Base-by-base conservation (phyloP, 2,113 vertebrate species). In the Anser cygnoides region DNA sequence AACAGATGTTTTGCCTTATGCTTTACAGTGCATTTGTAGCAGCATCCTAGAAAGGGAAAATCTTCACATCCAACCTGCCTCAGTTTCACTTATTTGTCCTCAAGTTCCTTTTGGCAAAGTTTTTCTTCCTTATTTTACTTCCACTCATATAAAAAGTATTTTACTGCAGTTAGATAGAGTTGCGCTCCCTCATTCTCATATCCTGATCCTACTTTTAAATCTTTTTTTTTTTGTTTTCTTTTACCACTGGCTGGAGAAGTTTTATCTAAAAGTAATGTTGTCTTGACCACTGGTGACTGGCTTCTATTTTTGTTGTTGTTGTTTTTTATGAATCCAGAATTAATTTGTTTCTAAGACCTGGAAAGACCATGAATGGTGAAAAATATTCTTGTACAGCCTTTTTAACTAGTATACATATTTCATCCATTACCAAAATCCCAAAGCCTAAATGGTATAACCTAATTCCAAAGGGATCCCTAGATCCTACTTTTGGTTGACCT, bases 321-420 rank as follows among this genome's bases (percentile, higher is more conserved):
- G 20, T 11, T 10, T 46, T 78, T 81, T 68, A 65, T 44, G 43
- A 86, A 87, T 75, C 39, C 43, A 81, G 85, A 67, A 84, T 81
- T 62, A 91, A 95, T 77, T 87, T 78, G 61, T 73, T 97, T 78
- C 74, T 29, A 33, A 90, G 80, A 92, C 12, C 52, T 74, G 35
- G 35, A 76, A 54, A 90, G 89, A 39, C 13, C 54, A 75, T 44
- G 44, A 88, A 59, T 26, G 19, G 46, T 7, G 6, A 83, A 94
- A 76, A 37, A 79, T 65, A 15, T 75, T 79, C 78, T 82, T 46
- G 44, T 52, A 57, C 33, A 46, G 25, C 14, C 54, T 33, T 77
- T 81, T 43, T 65, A 52, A 85, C 52, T 31, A n/a, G 57, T 63
- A 68, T 80, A 92, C 87, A 83, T 80, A 92, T 49, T 63, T 29